phyloP scores from a whole-genome alignment of 2,888 invertebrate species.

The Cephus nigrinus region DNA sequence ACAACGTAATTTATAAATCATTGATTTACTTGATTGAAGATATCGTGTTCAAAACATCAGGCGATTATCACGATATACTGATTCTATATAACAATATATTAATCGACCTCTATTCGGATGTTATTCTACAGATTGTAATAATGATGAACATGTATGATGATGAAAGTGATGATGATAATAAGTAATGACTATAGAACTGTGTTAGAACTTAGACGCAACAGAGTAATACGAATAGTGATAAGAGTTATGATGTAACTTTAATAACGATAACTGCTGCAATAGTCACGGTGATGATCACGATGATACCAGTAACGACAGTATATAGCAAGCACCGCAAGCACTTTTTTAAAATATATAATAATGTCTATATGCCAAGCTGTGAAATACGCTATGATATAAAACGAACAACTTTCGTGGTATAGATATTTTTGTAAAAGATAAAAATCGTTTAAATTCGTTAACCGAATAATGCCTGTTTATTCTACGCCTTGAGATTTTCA shows the following conservation, averaged over 20 bases:
- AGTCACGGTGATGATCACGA: slow-evolving; percentile 4
- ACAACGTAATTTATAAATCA: slow-evolving; percentile 44
- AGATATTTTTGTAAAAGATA: not conserved
- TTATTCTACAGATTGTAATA: slow-evolving; percentile 36
- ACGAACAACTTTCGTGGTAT: not conserved
- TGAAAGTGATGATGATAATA: not conserved
- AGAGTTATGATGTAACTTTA: slow-evolving; percentile 3
- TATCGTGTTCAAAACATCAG: not conserved
- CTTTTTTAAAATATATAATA: not conserved
- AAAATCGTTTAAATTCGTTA: not conserved
- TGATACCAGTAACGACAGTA: slow-evolving; percentile 4
- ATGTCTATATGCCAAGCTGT: not conserved
- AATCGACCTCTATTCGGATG: slow-evolving; percentile 56
- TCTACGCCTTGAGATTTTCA: not conserved
- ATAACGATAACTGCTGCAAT: not conserved
- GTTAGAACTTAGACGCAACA: not conserved
- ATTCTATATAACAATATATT: slow-evolving; percentile 58
- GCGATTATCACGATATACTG: slow-evolving; percentile 13
- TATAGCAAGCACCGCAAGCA: not conserved
- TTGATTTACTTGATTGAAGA: not conserved
- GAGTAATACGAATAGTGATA: not conserved
- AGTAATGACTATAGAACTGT: slow-evolving; percentile 1
- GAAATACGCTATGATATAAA: not conserved
- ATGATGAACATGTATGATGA: slow-evolving; percentile 32
- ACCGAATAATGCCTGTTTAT: not conserved